Evolutionary conservation across 2,113 vertebrate species (phyloP).

Genomic region (Pholis gunnellus): DNA sequence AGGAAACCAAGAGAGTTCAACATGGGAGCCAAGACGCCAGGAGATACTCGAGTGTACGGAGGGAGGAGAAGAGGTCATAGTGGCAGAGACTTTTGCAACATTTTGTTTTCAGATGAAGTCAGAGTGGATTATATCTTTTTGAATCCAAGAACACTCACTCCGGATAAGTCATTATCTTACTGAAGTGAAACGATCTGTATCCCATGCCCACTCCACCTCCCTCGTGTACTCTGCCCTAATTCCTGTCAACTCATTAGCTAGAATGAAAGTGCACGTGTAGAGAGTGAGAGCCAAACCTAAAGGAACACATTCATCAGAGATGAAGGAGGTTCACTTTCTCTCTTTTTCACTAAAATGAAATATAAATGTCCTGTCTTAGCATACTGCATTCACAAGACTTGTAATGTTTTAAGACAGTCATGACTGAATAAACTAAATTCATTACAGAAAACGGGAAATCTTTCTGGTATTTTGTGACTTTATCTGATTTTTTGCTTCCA

Average conservation of each 20-base stretch:
- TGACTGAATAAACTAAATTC: neutral
- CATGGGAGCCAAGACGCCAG: slow-evolving; percentile 33
- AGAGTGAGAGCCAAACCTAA: slow-evolving; percentile 34
- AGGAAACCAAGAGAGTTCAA: slow-evolving; percentile 42
- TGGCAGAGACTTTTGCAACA: slow-evolving; percentile 15
- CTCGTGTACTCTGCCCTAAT: slow-evolving; percentile 60
- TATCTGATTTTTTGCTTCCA: slow-evolving; percentile 6
- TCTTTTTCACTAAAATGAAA: slow-evolving; percentile 9
- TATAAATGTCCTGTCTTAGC: slow-evolving; percentile 5
- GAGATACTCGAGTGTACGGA: slow-evolving; percentile 35
- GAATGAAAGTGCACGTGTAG: slow-evolving; percentile 51
- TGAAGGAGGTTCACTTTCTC: slow-evolving; percentile 6
- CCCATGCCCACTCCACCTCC: slow-evolving; percentile 54
- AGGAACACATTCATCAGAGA: slow-evolving; percentile 39
- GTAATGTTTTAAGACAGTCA: neutral
- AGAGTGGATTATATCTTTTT: slow-evolving; percentile 33
- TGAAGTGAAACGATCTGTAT: slow-evolving; percentile 57
- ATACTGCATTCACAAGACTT: neutral
- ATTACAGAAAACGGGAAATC: neutral
- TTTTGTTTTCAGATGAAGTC: slow-evolving; percentile 45
- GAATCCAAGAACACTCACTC: slow-evolving; percentile 27
- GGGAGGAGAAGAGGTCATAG: slow-evolving; percentile 20
- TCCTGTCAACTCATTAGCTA: slow-evolving; percentile 72
- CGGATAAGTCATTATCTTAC: slow-evolving; percentile 60
- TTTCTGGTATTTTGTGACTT: neutral